Base-by-base conservation (phyloP, 2,888 invertebrate genomes). In the Ectemnius cavifrons region DNA sequence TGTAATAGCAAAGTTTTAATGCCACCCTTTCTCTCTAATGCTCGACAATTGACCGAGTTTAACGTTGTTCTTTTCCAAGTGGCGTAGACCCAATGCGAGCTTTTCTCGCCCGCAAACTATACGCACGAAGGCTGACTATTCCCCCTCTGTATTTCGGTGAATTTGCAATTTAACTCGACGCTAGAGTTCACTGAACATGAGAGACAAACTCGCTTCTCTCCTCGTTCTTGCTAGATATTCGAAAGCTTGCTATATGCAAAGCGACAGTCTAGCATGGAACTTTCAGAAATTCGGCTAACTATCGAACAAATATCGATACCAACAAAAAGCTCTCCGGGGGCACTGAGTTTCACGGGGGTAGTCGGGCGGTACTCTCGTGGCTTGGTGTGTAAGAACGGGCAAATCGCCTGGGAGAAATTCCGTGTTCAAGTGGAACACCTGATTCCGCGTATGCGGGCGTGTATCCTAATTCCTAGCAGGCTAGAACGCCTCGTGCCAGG, bases 381-480 rank as follows among this genome's bases (percentile, higher is more conserved):
- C 37, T 6, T 4, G 59, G 45, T 45, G 66, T 64, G 73, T 68
- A 74, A 73, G 76, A 80, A 77, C 60, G 78, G 56, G 47, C 70
- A 77, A 74, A 67, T 68, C 79, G 73, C 66, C 57, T 61, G 73
- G 70, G 78, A 67, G 81, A 78, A 80, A 83, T 83, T 81, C 69
- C 57, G 70, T 73, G 77, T 80, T 78, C 81, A 65, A 76, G 73
- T 58, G 80, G 70, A 80, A 77, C 76, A 73, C 71, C 71, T 77
- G 72, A 79, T 83, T 78, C 76, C 68, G 63, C 77, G 83, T 73
- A 79, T 79, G 76, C 77, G 79, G 73, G 73, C 79, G 71, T 73
- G 75, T 73, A 67, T 78, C 76, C 83, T 83, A 83, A 83, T 83
- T 83, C 75, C 83, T 78, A 56, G 59, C 59, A 52, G 52, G 20